Evolutionary conservation across 1,140 invertebrate species (phyloP).

Genomic region (Lineus longissimus): DNA sequence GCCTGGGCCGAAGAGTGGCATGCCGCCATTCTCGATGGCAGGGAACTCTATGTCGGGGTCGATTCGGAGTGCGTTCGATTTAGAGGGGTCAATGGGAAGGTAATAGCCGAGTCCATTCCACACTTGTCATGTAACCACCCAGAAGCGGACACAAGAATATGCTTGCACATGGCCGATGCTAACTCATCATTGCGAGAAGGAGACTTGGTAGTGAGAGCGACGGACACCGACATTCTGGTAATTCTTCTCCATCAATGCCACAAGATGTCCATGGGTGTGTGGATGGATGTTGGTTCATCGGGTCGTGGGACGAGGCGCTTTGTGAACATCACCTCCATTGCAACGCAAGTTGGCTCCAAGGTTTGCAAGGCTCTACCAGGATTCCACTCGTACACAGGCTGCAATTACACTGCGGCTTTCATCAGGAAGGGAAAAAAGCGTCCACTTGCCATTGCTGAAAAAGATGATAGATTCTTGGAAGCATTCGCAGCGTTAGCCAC

Average conservation of each 20-base stretch:
- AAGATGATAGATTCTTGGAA: not conserved
- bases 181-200: not conserved
- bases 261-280: not conserved
- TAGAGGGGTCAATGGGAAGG: not conserved
- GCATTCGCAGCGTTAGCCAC: constrained; percentile 6
- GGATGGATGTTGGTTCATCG: constrained; percentile 12
- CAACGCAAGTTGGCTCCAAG: not conserved
- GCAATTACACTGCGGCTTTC: constrained; percentile 14
- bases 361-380: constrained; percentile 12
- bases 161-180: constrained; percentile 1
- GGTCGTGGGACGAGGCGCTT: constrained; percentile 6
- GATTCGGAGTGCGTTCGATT: not conserved
- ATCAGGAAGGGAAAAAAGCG: constrained; percentile 10
- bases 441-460: not conserved
- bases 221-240: not conserved
- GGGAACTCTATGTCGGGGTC: constrained; percentile 9
- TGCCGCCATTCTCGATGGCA: not conserved
- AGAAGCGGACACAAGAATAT: constrained; percentile 13
- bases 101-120: not conserved
- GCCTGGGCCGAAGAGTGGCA: constrained; percentile 5
- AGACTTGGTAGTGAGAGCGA: not conserved
- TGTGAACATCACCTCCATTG: constrained; percentile 7
- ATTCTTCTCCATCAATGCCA: not conserved
- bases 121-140: constrained; percentile 8
- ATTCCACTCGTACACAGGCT: constrained; percentile 15